Percentiles rank a stretch among this genome's conserved stretches.
phyloP scores from a whole-genome alignment of 2,113 vertebrate genomes.

The Psettodes erumei region DNA sequence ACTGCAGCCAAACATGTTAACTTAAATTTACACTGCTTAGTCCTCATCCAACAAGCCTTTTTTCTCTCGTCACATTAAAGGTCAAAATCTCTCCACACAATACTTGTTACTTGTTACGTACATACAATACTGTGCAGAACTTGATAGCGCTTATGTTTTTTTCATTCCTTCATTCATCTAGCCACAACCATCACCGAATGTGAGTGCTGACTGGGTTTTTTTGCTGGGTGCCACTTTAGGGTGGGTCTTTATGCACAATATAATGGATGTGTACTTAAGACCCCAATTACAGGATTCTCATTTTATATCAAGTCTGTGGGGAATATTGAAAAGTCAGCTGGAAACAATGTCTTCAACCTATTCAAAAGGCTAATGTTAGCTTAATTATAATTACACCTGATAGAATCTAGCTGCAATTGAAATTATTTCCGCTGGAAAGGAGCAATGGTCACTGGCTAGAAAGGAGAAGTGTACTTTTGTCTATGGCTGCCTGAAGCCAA shows the following conservation, averaged over 20 bases:
- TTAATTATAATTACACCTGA: neutral
- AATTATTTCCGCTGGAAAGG: neutral
- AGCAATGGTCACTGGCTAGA: neutral
- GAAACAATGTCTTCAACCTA: neutral
- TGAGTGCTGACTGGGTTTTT: neutral
- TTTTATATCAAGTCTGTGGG: neutral
- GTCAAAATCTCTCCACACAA: too few relatives aligned
- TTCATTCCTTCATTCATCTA: too few relatives aligned
- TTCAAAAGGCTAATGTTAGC: neutral
- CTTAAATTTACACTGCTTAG: too few relatives aligned
- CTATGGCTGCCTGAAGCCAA: neutral
- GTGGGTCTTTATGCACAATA: neutral
- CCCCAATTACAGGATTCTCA: neutral
- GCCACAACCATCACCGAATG: too few relatives aligned
- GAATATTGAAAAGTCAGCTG: too few relatives aligned
- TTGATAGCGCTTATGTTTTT: too few relatives aligned
- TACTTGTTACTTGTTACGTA: too few relatives aligned
- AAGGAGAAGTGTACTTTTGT: neutral
- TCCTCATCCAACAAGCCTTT: neutral
- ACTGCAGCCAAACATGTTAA: too few relatives aligned
- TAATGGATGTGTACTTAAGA: too few relatives aligned
- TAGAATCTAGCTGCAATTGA: neutral
- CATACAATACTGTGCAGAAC: too few relatives aligned
- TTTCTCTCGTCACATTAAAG: too few relatives aligned
- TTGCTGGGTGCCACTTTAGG: neutral